phyloP scores from a whole-genome alignment of 53 echinoderm and acorn worm species.

The Hippasteria phrygiana region DNA sequence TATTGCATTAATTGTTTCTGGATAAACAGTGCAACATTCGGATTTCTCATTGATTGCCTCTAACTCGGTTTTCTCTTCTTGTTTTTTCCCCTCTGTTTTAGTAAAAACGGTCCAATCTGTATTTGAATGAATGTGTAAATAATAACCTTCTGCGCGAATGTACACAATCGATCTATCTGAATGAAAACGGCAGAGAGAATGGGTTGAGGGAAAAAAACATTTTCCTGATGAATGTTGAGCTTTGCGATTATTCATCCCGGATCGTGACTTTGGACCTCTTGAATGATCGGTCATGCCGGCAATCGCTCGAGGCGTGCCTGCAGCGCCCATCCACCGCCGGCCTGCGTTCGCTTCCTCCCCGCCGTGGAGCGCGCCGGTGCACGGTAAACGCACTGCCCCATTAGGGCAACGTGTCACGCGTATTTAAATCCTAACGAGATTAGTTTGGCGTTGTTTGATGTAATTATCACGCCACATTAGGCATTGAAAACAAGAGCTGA shows the following conservation, averaged over 20 bases:
- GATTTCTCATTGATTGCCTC: neutral
- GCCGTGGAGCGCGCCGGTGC: neutral
- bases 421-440: conserved; percentile 17
- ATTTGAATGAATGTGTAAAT: neutral
- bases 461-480: conserved; percentile 52
- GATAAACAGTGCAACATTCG: no score
- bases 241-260: neutral
- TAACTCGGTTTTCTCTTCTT: neutral
- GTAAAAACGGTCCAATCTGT: neutral
- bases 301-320: conserved; percentile 35
- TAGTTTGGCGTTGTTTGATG: conserved; percentile 26
- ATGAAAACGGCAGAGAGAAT: neutral
- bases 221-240: conserved; percentile 19
- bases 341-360: neutral
- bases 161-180: neutral
- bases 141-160: neutral
- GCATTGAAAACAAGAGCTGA: conserved; percentile 40
- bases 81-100: neutral
- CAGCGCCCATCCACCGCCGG: neutral
- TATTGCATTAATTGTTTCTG: no score
- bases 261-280: conserved; percentile 10
- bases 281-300: conserved; percentile 28
- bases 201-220: neutral
- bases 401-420: conserved; percentile 14
- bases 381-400: neutral